Evolutionary conservation across 37 sponge, comb jelly and placozoan genomes (phyloP).

Genomic region (Lycopodina hypogea): DNA sequence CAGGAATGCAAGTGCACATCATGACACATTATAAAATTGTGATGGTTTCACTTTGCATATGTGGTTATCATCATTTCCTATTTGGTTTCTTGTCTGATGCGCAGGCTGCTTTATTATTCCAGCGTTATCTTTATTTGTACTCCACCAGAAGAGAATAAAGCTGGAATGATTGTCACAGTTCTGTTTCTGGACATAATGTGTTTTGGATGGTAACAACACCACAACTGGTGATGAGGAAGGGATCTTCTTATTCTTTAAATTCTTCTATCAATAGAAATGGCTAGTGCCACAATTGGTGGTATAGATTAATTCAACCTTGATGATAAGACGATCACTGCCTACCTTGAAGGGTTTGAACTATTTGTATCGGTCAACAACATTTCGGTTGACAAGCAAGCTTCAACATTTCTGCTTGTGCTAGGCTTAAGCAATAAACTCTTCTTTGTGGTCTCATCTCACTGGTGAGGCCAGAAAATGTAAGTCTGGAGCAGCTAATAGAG

Average conservation of each 20-base stretch:
- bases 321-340: background rate
- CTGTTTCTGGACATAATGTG: no score
- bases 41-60: no score
- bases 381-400: background rate
- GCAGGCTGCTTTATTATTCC: no score
- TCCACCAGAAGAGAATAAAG: no score
- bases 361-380: background rate
- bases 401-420: background rate
- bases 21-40: no score
- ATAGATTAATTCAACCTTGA: background rate
- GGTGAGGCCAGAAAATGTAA: background rate
- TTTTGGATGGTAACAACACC: no score
- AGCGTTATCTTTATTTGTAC: no score
- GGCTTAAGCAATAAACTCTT: background rate
- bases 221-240: conserved; percentile 2
- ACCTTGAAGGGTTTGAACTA: conserved; percentile 3
- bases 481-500: no score
- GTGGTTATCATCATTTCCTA: no score
- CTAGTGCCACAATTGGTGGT: background rate
- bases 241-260: background rate
- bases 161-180: no score
- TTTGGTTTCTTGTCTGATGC: no score
- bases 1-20: no score
- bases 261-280: background rate
- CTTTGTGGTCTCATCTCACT: background rate